These are phyloP conservation scores for Caenorhabditis sp. DNA, from an alignment of 2,888 invertebrate genomes.

Conservation along the genomic window DNA sequence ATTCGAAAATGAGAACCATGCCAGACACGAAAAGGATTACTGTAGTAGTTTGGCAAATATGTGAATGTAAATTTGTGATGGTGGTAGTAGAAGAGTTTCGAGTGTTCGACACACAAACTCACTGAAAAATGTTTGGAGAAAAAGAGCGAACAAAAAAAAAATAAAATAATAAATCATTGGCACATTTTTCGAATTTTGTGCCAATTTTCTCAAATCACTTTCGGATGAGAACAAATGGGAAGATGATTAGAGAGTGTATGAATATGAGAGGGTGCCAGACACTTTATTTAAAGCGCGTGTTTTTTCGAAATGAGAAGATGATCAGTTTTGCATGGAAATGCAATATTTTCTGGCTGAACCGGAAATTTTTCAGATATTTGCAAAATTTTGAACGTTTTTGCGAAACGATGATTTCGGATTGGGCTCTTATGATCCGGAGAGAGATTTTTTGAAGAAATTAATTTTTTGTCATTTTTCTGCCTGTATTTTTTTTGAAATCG, in stretches of 20 bases:
- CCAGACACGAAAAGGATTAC: background rate
- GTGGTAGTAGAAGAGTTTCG: background rate
- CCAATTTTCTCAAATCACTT: conserved; percentile 1
- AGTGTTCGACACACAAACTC: background rate
- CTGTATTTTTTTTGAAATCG: too few relatives aligned
- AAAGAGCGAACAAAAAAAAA: background rate
- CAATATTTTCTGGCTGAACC: too few relatives aligned
- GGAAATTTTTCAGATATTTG: too few relatives aligned
- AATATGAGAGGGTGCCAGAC: background rate
- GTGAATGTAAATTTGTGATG: background rate
- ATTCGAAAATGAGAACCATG: background rate
- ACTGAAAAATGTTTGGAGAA: background rate
- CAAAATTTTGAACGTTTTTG: too few relatives aligned
- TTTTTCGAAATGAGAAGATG: background rate
- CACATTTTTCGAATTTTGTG: background rate
- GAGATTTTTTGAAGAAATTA: too few relatives aligned
- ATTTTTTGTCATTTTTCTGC: too few relatives aligned
- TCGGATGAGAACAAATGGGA: background rate
- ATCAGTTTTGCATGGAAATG: too few relatives aligned
- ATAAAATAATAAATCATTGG: background rate
- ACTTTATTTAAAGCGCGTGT: background rate
- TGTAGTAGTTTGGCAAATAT: background rate
- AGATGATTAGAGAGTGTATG: background rate
- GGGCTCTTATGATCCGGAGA: too few relatives aligned
- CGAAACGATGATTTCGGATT: too few relatives aligned